Base-by-base conservation (phyloP, 1,140 invertebrate species). In the Drosophila equinoxialis region DNA sequence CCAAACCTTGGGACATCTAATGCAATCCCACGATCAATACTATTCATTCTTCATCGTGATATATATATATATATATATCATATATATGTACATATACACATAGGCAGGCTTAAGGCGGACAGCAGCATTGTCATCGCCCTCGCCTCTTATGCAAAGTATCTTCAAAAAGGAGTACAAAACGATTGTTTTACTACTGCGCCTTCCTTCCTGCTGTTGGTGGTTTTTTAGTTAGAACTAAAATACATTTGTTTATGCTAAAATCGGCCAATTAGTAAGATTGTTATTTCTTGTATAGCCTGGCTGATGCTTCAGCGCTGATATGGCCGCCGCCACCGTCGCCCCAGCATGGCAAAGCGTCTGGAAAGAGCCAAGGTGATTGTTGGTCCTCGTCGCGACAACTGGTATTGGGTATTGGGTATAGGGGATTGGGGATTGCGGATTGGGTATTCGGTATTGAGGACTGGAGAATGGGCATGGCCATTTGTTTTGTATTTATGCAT, bases 241-340 rank as follows among this genome's bases (percentile, higher is more conserved):
- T 91, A 91, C 90, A 91, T 91, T 91, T 91, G 90, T 91, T 91
- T 91, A 91, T 91, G 90, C 90, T 91, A 91, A 91, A 91, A 91
- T 91, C 87, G 83, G 68, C 90, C 90, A 91, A 91, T 91, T 91
- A 91, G 90, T 68, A 91, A 91, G 90, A 91, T 91, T 91, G 90
- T 91, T 91, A 91, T 91, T 91, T 91, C 86, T 83, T 83, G 90
- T 85, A 90, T 81, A 73, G 90, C 72, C 45, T 71, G 78, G 65
- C 90, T 76, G 90, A 91, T 91, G 81, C 82, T 79, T 57, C 68
- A 58, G 35, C 51, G 64, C 77, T 77, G 81, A 90, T 90, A 90
- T 61, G 65, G 73, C 17, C 68, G 63, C 45, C 45, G 70, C 55
- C 48, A 37, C 35, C 26, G 26, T 33, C 48, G 41, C 23, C 51